Evolutionary conservation across 2,113 vertebrate genomes (phyloP).

Genomic region (Hyaena hyaena): DNA sequence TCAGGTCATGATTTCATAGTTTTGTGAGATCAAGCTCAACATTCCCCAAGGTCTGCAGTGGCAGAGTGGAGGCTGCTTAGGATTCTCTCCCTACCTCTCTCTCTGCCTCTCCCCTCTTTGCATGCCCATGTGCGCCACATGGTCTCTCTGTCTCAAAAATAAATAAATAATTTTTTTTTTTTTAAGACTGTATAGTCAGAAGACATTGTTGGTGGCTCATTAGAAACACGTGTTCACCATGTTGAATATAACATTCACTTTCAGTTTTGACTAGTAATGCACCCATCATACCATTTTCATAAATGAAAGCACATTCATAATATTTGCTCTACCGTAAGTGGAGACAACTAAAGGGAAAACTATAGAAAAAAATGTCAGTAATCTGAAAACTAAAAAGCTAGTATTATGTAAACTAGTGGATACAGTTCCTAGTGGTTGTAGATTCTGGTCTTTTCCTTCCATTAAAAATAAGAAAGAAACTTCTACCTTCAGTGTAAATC

Average conservation of each 20-base stretch:
- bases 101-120: too few relatives aligned
- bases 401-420: not conserved
- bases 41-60: too few relatives aligned
- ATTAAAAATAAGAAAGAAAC: not conserved
- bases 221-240: not conserved
- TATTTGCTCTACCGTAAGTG: not conserved
- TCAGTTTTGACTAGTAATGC: not conserved
- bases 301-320: not conserved
- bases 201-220: not conserved
- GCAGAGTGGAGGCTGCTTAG: too few relatives aligned
- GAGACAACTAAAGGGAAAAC: not conserved
- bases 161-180: too few relatives aligned
- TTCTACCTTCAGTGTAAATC: not conserved
- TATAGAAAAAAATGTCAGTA: not conserved
- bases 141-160: too few relatives aligned
- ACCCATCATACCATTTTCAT: not conserved
- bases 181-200: not conserved
- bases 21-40: too few relatives aligned
- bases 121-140: too few relatives aligned
- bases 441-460: not conserved
- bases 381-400: not conserved
- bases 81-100: too few relatives aligned
- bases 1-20: too few relatives aligned
- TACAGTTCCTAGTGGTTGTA: not conserved
- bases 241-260: not conserved